A percentile compares a stretch with the other conserved stretches of the same genome.
Evolutionary conservation across 2,888 invertebrate genomes (phyloP).

Genomic region (Ectemnius cavifrons): DNA sequence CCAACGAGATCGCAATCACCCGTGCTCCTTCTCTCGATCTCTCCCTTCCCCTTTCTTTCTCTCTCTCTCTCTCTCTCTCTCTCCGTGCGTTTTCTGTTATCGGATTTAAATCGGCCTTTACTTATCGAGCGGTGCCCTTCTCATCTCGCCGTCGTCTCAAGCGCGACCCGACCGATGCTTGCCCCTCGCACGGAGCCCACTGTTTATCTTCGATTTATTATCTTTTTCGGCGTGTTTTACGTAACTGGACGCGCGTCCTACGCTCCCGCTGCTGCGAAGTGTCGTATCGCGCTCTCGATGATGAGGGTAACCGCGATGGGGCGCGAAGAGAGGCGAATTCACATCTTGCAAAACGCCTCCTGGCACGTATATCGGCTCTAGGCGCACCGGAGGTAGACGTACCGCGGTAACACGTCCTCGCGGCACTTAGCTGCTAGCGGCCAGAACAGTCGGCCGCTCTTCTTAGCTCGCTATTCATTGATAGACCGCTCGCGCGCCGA

Average conservation of each 20-base stretch:
- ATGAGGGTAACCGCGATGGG: conserved; percentile 50
- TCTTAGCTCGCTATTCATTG: conserved; percentile 36
- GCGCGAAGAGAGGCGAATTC: conserved; percentile 51
- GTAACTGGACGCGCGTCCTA: conserved; percentile 53
- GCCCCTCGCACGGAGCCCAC: conserved; percentile 21
- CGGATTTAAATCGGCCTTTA: conserved; percentile 53
- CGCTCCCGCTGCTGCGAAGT: conserved; percentile 31
- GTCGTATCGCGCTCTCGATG: conserved; percentile 41
- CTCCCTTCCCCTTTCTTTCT: conserved; percentile 16
- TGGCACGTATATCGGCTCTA: conserved; percentile 53
- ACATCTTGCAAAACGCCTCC: conserved; percentile 70
- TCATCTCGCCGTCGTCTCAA: conserved; percentile 58
- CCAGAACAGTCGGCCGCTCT: conserved; percentile 22
- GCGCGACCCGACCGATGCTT: conserved; percentile 39
- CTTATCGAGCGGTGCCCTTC: conserved; percentile 71
- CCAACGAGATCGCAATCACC: not conserved
- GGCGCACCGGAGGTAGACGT: conserved; percentile 22
- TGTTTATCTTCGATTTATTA: conserved; percentile 28
- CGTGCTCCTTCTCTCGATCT: conserved; percentile 18
- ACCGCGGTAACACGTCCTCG: conserved; percentile 37
- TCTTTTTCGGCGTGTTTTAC: conserved; percentile 51
- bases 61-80: conserved; percentile 18
- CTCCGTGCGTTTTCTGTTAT: conserved; percentile 1
- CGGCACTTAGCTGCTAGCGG: conserved; percentile 37
- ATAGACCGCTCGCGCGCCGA: conserved; percentile 13